Percentiles rank a stretch among this genome's conserved stretches.
These are phyloP conservation scores for Lapara coniferarum DNA, from an alignment of 2,888 invertebrate genomes.

Conservation along the genomic window DNA sequence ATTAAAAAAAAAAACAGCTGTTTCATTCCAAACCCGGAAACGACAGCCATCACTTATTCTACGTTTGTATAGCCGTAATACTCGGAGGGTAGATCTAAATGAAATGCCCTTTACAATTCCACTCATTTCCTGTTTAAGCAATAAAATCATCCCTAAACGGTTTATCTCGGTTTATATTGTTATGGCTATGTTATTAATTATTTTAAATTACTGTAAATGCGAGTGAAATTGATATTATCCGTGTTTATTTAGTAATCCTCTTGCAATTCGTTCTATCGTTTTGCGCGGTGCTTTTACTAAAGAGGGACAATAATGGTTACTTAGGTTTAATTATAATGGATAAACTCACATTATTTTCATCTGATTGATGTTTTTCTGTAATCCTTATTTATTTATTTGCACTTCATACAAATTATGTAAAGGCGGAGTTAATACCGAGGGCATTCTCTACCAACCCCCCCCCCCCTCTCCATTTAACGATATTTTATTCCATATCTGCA, in stretches of 20 bases:
- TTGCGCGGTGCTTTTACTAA: too few species aligned
- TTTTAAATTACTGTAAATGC: background rate
- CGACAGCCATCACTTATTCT: background rate
- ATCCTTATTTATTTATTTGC: too few species aligned
- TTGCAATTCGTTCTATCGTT: background rate
- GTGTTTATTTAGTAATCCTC: background rate
- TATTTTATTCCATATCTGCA: too few species aligned
- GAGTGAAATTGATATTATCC: background rate
- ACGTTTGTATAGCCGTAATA: background rate
- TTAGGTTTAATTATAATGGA: too few species aligned
- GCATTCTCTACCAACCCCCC: too few species aligned
- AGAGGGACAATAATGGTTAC: too few species aligned
- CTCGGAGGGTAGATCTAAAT: background rate
- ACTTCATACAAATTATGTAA: too few species aligned
- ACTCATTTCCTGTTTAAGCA: background rate
- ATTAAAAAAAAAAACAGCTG: background rate
- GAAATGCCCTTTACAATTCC: background rate
- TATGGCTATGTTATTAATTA: background rate
- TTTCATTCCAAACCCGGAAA: background rate
- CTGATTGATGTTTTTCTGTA: too few species aligned
- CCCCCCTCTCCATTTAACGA: too few species aligned
- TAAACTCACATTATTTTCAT: too few species aligned
- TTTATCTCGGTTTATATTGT: background rate
- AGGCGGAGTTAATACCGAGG: too few species aligned
- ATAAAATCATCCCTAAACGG: constrained; percentile 14